These are phyloP conservation scores for Podocnemis expansa DNA, from an alignment of 2,113 vertebrate genomes.

Conservation along the genomic window DNA sequence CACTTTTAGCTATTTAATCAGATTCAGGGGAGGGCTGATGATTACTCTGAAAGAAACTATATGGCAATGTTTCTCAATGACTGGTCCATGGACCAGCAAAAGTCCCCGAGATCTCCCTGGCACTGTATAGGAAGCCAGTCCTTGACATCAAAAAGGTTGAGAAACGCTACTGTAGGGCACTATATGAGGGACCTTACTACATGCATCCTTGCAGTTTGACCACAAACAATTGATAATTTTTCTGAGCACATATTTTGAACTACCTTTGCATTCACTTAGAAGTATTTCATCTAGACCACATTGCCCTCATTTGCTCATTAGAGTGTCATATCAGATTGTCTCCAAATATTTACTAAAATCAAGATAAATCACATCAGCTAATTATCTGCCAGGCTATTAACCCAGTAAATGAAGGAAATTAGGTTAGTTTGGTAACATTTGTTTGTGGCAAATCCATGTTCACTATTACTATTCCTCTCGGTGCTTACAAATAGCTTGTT, in stretches of 20 bases:
- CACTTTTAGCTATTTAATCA: too few species aligned
- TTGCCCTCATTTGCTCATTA: background rate
- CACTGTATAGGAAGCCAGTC: too few species aligned
- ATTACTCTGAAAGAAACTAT: too few species aligned
- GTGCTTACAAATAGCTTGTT: background rate
- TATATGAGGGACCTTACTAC: too few species aligned
- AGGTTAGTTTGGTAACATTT: background rate
- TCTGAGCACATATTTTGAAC: background rate
- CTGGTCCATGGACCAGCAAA: too few species aligned
- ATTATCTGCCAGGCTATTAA: background rate
- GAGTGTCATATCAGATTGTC: background rate
- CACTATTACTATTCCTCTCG: background rate
- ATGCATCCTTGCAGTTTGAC: background rate
- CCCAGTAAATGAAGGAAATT: too few species aligned
- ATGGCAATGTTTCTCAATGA: too few species aligned
- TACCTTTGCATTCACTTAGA: background rate
- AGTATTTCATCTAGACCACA: background rate
- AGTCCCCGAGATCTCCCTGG: too few species aligned
- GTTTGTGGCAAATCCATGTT: background rate
- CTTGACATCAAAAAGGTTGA: too few species aligned
- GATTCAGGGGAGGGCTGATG: too few species aligned
- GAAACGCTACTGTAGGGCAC: too few species aligned
- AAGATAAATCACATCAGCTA: background rate
- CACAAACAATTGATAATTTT: background rate
- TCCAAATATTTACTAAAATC: background rate